phyloP scores from a whole-genome alignment of 2,888 invertebrate genomes.

The Eupithecia pulchellata region DNA sequence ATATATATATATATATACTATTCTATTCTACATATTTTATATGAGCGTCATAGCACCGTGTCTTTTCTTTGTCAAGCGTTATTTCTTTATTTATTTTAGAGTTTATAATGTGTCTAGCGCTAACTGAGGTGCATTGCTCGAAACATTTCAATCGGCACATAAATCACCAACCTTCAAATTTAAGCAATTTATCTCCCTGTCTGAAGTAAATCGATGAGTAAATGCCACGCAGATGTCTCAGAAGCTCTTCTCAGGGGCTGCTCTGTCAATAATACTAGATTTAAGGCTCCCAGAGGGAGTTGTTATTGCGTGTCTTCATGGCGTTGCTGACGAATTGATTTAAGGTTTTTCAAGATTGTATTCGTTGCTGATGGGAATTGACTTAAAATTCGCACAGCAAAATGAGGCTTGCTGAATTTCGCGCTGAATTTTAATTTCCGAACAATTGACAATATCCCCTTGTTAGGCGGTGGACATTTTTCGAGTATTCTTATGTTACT shows the following conservation, averaged over 20 bases:
- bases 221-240: slow-evolving; percentile 26
- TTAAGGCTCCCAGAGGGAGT: slow-evolving; percentile 47
- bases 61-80: too few species aligned
- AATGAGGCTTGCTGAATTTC: background rate
- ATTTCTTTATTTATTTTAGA: background rate
- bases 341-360: slow-evolving; percentile 17
- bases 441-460: slow-evolving; percentile 7
- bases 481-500: background rate
- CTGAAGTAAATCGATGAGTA: slow-evolving; percentile 29
- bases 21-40: too few species aligned
- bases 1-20: too few species aligned
- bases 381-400: background rate
- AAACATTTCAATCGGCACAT: slow-evolving; percentile 19
- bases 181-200: slow-evolving; percentile 20
- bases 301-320: slow-evolving; percentile 42
- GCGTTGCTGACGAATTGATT: slow-evolving; percentile 35
- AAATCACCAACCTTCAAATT: background rate
- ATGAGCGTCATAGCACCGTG: too few species aligned
- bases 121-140: slow-evolving; percentile 18
- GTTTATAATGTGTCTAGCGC: background rate
- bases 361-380: background rate
- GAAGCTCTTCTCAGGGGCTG: slow-evolving; percentile 35
- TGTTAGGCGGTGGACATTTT: background rate
- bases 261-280: slow-evolving; percentile 50
- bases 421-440: background rate